Percentiles rank a stretch among this genome's conserved stretches.
These are phyloP conservation scores for Drosophila ustulata DNA, from an alignment of 2,888 invertebrate species.

Conservation along the genomic window DNA sequence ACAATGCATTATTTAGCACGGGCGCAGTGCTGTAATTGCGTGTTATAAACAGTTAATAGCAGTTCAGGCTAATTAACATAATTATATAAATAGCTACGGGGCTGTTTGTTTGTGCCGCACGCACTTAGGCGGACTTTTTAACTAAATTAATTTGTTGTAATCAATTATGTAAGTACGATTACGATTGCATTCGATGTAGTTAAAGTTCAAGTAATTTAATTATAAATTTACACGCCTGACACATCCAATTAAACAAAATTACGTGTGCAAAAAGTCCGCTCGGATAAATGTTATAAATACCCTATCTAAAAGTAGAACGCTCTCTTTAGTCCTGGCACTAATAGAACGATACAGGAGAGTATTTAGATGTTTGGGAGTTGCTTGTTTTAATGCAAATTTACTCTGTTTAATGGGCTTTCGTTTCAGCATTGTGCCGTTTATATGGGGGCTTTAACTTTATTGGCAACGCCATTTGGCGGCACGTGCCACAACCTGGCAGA, in stretches of 20 bases:
- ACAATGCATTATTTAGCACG: conserved; percentile 8
- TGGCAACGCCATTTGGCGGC: conserved; percentile 59
- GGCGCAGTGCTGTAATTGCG: conserved; percentile 33
- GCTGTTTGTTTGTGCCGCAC: conserved; percentile 54
- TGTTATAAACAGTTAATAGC: conserved; percentile 41
- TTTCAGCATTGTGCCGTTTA: conserved; percentile 23
- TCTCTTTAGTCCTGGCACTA: background rate
- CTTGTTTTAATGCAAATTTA: conserved; percentile 51
- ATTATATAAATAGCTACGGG: conserved; percentile 37
- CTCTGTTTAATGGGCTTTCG: conserved; percentile 53
- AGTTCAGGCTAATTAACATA: conserved; percentile 57
- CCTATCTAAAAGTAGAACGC: too few relatives aligned
- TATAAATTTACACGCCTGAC: conserved; percentile 64
- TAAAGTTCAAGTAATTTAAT: conserved; percentile 70
- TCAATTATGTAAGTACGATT: conserved; percentile 54
- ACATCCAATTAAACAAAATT: conserved; percentile 64
- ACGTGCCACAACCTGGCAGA: conserved; percentile 62
- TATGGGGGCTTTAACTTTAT: conserved; percentile 56
- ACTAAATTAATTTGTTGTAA: conserved; percentile 54
- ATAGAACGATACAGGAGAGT: background rate
- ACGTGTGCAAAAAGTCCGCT: conserved; percentile 18
- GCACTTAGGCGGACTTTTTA: conserved; percentile 48
- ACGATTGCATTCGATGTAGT: conserved; percentile 38
- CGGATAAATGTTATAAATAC: conserved; percentile 31
- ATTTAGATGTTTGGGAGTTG: background rate